A percentile compares a stretch with the other conserved stretches of the same genome.
These are phyloP conservation scores for Tyria jacobaeae DNA, from an alignment of 2,888 invertebrate genomes.

Conservation along the genomic window DNA sequence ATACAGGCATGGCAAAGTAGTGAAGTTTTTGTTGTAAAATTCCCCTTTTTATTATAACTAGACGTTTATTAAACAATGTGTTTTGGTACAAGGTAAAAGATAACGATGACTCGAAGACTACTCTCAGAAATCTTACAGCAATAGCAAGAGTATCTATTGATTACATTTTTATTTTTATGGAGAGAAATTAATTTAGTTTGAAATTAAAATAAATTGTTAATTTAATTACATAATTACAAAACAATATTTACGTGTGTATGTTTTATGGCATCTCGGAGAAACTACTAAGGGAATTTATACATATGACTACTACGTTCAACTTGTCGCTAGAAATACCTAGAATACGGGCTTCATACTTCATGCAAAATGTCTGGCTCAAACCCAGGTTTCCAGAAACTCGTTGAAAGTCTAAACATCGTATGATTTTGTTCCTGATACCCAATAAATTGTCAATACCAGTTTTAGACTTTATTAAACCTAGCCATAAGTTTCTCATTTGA, in stretches of 20 bases:
- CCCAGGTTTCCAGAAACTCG: not conserved
- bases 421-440: too few relatives aligned
- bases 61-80: conserved; percentile 25
- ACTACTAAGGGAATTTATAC: not conserved
- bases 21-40: conserved; percentile 50
- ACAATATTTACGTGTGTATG: not conserved
- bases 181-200: conserved; percentile 12
- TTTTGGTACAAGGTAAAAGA: conserved; percentile 16
- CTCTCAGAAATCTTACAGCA: conserved; percentile 22
- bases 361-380: too few relatives aligned
- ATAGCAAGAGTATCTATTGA: conserved; percentile 45
- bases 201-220: not conserved
- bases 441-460: too few relatives aligned
- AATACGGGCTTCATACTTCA: not conserved
- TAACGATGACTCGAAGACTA: too few relatives aligned
- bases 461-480: too few relatives aligned
- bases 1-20: conserved; percentile 33
- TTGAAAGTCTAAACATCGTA: not conserved
- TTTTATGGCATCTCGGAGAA: not conserved
- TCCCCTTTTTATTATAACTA: conserved; percentile 48
- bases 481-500: too few relatives aligned
- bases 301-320: not conserved
- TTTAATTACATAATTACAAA: not conserved
- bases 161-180: conserved; percentile 15
- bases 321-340: not conserved